phyloP scores from a whole-genome alignment of 2,797 vertebrate species.

The Macropus fuliginosus region DNA sequence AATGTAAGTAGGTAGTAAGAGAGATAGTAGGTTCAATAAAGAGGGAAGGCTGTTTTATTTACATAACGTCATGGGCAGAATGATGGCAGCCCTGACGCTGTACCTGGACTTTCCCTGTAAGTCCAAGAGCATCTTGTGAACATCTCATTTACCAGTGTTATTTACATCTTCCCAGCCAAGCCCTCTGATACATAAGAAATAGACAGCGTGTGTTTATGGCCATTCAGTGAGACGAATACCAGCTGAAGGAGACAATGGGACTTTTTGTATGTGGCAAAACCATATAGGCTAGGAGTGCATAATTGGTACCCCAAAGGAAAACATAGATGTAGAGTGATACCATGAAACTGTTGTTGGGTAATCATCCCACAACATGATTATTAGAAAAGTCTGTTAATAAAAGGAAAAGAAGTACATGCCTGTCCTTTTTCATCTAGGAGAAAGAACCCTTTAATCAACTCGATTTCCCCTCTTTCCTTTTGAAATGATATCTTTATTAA shows the following conservation, averaged over 20 bases:
- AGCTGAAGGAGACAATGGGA: constrained; percentile 71
- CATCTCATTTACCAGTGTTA: constrained; percentile 49
- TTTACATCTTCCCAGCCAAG: constrained; percentile 65
- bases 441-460: constrained; percentile 24
- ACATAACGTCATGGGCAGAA: neutral
- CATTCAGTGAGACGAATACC: constrained; percentile 71
- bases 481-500: neutral
- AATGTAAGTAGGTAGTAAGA: neutral
- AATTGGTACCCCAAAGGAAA: constrained; percentile 44
- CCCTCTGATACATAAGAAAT: constrained; percentile 33
- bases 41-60: constrained; percentile 28
- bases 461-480: neutral
- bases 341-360: neutral
- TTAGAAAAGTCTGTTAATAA: constrained; percentile 57
- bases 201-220: constrained; percentile 72
- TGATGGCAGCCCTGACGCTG: constrained; percentile 59
- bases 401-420: neutral
- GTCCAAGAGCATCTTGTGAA: constrained; percentile 21
- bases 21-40: neutral
- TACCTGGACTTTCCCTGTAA: constrained; percentile 25
- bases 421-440: constrained; percentile 17
- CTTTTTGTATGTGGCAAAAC: constrained; percentile 1
- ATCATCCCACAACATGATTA: constrained; percentile 35
- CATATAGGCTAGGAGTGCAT: neutral
- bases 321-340: neutral